Percentiles rank a stretch among this genome's conserved stretches.
These are phyloP conservation scores for Suillia variegata DNA, from an alignment of 2,888 invertebrate species.

Conservation along the genomic window DNA sequence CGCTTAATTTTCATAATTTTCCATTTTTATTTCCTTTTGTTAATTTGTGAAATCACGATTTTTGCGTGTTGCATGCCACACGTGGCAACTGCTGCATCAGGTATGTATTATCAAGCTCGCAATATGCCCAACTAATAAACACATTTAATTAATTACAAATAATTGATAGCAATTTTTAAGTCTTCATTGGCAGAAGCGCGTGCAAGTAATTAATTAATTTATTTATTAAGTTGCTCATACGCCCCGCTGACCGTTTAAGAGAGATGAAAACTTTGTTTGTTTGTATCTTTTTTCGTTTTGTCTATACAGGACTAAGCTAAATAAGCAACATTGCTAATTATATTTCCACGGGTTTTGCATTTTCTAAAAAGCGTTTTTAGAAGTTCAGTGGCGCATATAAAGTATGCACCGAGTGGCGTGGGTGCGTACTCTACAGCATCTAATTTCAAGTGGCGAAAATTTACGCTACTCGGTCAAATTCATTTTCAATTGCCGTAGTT, in stretches of 20 bases:
- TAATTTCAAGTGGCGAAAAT: not conserved
- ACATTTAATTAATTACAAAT: not conserved
- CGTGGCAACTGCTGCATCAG: not conserved
- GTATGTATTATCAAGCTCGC: not conserved
- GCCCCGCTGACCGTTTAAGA: not conserved
- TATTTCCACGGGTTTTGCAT: not conserved
- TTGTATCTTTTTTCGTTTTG: too few species aligned
- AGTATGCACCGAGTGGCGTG: too few species aligned
- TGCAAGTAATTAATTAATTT: too few species aligned
- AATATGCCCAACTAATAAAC: not conserved
- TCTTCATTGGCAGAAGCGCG: too few species aligned
- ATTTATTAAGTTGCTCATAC: conserved; percentile 1
- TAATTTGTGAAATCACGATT: not conserved
- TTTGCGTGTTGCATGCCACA: not conserved
- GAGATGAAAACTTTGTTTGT: too few species aligned
- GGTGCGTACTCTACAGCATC: not conserved
- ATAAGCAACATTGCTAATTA: not conserved
- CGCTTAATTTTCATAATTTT: not conserved
- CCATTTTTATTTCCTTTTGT: not conserved
- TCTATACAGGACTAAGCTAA: too few species aligned
- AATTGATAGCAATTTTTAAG: too few species aligned
- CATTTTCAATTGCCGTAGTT: not conserved
- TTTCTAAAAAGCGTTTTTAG: too few species aligned
- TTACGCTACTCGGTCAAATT: not conserved
- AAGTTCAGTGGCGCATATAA: too few species aligned